Conservation (phyloP, 2,113 vertebrate genomes). For the Diadophis punctatus region DNA sequence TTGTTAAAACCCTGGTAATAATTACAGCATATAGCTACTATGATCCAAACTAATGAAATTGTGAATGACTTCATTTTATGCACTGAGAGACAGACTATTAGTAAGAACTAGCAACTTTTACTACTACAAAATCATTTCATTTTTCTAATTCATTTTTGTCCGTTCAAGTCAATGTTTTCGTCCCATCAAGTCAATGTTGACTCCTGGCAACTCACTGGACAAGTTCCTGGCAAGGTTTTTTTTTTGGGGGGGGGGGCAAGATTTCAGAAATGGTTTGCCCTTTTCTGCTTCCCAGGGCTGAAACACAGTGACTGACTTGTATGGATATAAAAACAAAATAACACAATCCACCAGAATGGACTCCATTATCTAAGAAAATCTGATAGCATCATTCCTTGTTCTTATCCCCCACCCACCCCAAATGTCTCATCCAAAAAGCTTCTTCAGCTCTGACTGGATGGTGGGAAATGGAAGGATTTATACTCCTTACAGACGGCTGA, state of each 20-base stretch:
- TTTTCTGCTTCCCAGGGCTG: neutral
- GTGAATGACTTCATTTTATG: no score
- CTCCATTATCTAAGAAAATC: neutral
- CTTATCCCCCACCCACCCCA: accelerated
- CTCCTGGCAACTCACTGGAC: neutral
- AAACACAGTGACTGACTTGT: neutral
- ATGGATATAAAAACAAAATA: neutral
- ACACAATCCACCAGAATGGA: neutral
- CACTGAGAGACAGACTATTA: no score
- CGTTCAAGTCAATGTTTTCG: neutral
- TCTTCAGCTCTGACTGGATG: no score
- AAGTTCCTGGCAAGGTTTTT: neutral
- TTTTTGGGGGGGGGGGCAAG: no score
- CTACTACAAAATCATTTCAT: neutral
- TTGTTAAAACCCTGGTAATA: neutral
- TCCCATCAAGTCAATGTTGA: neutral
- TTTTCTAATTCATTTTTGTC: neutral
- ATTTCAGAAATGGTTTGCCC: neutral
- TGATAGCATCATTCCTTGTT: neutral
- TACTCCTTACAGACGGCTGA: no score
- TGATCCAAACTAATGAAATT: no score
- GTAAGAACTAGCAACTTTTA: neutral
- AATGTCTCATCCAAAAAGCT: no score
- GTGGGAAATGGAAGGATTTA: no score
- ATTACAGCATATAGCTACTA: no score